A percentile compares a stretch with the other conserved stretches of the same genome.
Conservation (phyloP, 2,797 vertebrate genomes). For the Aselliscus stoliczkanus region DNA sequence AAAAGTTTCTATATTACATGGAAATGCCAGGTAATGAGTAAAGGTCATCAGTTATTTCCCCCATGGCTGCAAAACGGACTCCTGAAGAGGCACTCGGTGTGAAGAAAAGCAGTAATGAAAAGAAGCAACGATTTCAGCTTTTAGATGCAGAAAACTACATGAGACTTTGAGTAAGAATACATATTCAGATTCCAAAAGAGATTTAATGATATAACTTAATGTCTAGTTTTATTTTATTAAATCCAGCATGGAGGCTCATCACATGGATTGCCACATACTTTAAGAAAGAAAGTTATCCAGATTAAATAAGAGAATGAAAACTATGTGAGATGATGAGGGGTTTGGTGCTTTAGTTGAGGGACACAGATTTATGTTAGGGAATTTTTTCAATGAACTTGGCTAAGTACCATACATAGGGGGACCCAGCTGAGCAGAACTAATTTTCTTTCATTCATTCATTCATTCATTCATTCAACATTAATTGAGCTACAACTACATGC, state of each 20-base stretch:
- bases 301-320: background rate
- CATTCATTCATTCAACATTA: background rate
- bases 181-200: background rate
- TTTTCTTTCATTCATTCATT: slow-evolving; percentile 41
- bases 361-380: background rate
- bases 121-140: slow-evolving; percentile 1
- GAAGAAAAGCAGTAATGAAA: slow-evolving; percentile 27
- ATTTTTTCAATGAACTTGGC: background rate
- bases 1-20: background rate
- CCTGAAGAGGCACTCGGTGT: background rate
- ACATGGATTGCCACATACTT: background rate
- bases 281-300: background rate
- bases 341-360: slow-evolving; percentile 10
- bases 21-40: background rate
- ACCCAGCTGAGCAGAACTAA: background rate
- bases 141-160: slow-evolving; percentile 17
- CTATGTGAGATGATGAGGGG: background rate
- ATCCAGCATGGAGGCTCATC: background rate
- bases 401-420: background rate
- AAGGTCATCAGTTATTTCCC: background rate
- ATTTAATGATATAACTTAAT: background rate
- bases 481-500: background rate
- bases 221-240: slow-evolving; percentile 20
- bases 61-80: background rate
- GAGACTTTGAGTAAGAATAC: background rate